Conservation (phyloP, 1,140 invertebrate species). For the Hylaeus volcanicus region DNA sequence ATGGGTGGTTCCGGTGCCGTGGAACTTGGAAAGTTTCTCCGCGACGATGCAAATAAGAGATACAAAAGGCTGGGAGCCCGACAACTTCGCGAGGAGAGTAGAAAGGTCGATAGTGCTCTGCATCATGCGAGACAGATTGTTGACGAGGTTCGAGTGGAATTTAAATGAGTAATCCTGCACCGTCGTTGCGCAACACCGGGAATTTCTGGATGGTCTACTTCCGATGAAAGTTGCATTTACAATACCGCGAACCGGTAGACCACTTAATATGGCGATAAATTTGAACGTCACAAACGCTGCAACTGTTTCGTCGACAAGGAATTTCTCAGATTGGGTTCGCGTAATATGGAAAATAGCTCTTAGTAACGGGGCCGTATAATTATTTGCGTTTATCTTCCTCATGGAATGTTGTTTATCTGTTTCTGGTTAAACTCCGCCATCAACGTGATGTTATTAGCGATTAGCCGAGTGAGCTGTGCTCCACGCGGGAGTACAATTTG, state of each 20-base stretch:
- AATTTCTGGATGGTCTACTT: constrained; percentile 40
- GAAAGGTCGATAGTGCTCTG: constrained; percentile 32
- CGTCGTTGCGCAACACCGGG: constrained; percentile 28
- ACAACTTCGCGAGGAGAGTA: neutral
- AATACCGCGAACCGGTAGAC: constrained; percentile 18
- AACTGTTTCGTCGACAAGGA: neutral
- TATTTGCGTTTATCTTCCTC: neutral
- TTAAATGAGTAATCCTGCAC: constrained; percentile 40
- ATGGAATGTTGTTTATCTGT: neutral
- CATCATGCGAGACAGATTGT: constrained; percentile 41
- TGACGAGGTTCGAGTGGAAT: constrained; percentile 29
- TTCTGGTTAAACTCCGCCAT: neutral
- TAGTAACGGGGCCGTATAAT: neutral
- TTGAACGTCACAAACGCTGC: neutral
- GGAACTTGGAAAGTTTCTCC: constrained; percentile 49
- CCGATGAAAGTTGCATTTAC: constrained; percentile 54
- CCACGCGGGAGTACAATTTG: no score
- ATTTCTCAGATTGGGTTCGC: neutral
- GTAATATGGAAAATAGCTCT: neutral
- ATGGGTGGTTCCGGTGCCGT: constrained; percentile 46
- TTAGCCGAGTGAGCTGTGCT: no score
- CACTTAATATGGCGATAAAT: constrained; percentile 38
- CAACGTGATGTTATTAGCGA: no score
- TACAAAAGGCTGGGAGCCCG: constrained; percentile 12
- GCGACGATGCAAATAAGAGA: constrained; percentile 44